phyloP scores from a whole-genome alignment of 2,797 vertebrate genomes.

The Craterocephalus amniculus region DNA sequence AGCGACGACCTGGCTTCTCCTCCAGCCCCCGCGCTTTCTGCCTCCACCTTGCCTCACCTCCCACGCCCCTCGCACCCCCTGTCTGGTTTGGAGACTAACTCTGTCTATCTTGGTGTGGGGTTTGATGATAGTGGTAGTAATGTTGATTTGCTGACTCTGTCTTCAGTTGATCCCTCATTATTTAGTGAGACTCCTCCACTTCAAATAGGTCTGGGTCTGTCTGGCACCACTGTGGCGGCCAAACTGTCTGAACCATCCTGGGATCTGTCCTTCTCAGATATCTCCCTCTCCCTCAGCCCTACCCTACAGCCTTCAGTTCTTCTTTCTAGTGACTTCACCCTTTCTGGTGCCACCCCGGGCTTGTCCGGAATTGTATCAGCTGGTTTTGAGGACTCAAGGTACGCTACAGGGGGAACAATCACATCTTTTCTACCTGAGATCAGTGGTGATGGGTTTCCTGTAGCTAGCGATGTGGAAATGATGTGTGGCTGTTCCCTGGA shows the following conservation, averaged over 20 bases:
- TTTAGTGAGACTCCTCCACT: conserved; percentile 82
- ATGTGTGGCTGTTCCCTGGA: conserved; percentile 69
- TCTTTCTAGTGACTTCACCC: conserved; percentile 81
- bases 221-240: conserved; percentile 66
- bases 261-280: conserved; percentile 73
- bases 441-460: conserved; percentile 55
- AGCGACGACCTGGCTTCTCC: conserved; percentile 81
- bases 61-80: conserved; percentile 77
- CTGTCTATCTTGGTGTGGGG: conserved; percentile 78
- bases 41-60: conserved; percentile 82
- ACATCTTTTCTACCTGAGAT: conserved; percentile 64
- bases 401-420: conserved; percentile 50
- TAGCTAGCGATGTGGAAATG: conserved; percentile 51
- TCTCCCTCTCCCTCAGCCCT: conserved; percentile 76
- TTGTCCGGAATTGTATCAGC: conserved; percentile 81
- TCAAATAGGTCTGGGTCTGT: conserved; percentile 73
- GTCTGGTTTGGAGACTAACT: conserved; percentile 79
- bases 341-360: conserved; percentile 72
- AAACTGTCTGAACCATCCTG: conserved; percentile 71
- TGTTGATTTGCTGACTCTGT: conserved; percentile 85
- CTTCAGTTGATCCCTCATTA: conserved; percentile 75
- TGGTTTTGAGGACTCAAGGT: conserved; percentile 64
- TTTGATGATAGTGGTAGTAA: conserved; percentile 76
- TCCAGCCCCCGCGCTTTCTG: conserved; percentile 81
- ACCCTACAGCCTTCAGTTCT: conserved; percentile 82